Conservation (phyloP, 2,797 vertebrate genomes). For the Lerista edwardsae region DNA sequence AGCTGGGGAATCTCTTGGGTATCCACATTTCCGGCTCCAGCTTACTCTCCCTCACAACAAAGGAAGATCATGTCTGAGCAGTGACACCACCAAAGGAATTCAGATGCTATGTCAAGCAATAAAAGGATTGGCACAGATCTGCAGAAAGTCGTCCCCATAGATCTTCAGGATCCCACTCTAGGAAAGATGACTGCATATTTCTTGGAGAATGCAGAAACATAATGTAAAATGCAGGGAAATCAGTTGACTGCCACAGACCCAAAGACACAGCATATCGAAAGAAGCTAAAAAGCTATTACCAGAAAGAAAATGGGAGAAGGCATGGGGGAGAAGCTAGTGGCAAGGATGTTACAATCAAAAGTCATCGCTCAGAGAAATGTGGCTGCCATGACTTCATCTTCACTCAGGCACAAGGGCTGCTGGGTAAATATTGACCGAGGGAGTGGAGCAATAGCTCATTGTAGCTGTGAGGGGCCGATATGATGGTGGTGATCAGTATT, state of each 20-base stretch:
- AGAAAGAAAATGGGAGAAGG: not conserved
- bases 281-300: not conserved
- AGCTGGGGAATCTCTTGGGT: not conserved
- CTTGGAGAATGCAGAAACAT: not conserved
- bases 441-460: conserved; percentile 7
- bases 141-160: not conserved
- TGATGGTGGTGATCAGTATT: not conserved
- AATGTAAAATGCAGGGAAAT: not conserved
- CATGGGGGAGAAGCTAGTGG: not conserved
- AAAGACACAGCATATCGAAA: not conserved
- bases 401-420: not conserved
- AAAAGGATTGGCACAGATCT: not conserved
- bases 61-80: not conserved
- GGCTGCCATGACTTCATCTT: not conserved
- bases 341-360: not conserved
- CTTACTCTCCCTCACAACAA: not conserved
- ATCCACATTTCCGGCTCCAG: not conserved
- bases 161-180: not conserved
- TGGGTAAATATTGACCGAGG: conserved; percentile 29
- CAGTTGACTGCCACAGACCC: not conserved
- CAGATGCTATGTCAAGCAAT: not conserved
- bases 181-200: not conserved
- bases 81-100: not conserved
- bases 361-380: not conserved
- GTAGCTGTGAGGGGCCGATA: not conserved